Conservation (phyloP, 2,888 invertebrate species). For the Zygogramma bicolorata region DNA sequence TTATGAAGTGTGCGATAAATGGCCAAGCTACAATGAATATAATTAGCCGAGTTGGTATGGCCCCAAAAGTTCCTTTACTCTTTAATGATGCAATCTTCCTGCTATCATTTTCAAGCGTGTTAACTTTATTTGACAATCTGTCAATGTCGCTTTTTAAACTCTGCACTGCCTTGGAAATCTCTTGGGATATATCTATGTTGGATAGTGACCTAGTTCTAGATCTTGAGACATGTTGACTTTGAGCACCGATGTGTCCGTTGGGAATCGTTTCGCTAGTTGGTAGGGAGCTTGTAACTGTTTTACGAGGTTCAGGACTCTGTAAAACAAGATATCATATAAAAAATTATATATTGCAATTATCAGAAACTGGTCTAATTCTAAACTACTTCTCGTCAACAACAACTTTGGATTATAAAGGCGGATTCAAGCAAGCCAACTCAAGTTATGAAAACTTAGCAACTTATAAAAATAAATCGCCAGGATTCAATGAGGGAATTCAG, state of each 20-base stretch:
- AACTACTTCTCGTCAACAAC: too few species aligned
- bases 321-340: neutral
- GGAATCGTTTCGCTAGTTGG: conserved; percentile 41
- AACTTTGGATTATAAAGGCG: too few species aligned
- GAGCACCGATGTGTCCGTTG: conserved; percentile 46
- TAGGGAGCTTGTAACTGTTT: conserved; percentile 48
- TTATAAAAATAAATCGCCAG: too few species aligned
- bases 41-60: conserved; percentile 67
- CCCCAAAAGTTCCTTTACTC: conserved; percentile 47
- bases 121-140: conserved; percentile 65
- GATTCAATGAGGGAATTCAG: too few species aligned
- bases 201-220: conserved; percentile 52
- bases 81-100: conserved; percentile 41
- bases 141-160: conserved; percentile 68
- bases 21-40: conserved; percentile 77
- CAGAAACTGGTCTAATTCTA: too few species aligned
- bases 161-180: conserved; percentile 67
- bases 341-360: too few species aligned
- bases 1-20: conserved; percentile 69
- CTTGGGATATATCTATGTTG: conserved; percentile 66
- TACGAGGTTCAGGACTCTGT: conserved; percentile 58
- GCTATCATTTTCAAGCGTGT: conserved; percentile 62
- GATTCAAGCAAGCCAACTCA: too few species aligned
- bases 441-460: too few species aligned
- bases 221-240: conserved; percentile 55